Evolutionary conservation across 1,140 invertebrate species (phyloP).

Genomic region (Tetramorium alpestre): DNA sequence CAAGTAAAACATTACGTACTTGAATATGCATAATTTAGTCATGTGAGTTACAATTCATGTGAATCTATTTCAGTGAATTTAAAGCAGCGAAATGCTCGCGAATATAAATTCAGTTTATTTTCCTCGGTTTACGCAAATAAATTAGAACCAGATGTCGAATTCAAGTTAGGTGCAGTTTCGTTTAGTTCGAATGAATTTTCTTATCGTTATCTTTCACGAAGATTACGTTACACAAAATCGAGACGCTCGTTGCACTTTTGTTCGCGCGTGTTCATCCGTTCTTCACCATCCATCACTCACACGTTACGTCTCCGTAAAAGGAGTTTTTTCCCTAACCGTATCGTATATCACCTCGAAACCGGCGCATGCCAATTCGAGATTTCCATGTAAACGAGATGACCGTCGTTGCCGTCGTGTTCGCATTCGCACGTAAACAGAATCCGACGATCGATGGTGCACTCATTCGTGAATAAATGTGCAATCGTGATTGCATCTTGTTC

Average conservation of each 20-base stretch:
- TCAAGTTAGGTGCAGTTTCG: neutral
- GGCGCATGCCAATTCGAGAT: constrained; percentile 50
- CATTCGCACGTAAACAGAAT: constrained; percentile 50
- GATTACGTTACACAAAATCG: neutral
- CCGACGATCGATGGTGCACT: constrained; percentile 32
- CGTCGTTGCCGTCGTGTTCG: constrained; percentile 1
- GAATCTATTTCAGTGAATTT: neutral
- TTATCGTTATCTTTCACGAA: constrained; percentile 1
- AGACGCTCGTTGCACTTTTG: constrained; percentile 5
- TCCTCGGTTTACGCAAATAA: constrained; percentile 2
- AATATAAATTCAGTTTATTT: neutral
- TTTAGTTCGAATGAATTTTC: neutral
- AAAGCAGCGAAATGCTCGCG: neutral
- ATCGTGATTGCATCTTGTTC: constrained; percentile 48
- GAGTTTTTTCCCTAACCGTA: constrained; percentile 29
- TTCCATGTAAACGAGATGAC: constrained; percentile 57
- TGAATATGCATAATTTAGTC: constrained; percentile 20
- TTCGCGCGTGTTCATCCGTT: neutral
- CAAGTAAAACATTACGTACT: neutral
- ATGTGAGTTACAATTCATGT: constrained; percentile 15
- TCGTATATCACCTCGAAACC: constrained; percentile 35
- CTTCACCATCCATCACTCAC: constrained; percentile 15
- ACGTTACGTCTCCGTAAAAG: constrained; percentile 3
- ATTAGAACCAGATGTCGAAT: neutral
- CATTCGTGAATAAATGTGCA: constrained; percentile 28